Evolutionary conservation across 2,888 invertebrate genomes (phyloP).

Genomic region (Rhyacophila evoluta): DNA sequence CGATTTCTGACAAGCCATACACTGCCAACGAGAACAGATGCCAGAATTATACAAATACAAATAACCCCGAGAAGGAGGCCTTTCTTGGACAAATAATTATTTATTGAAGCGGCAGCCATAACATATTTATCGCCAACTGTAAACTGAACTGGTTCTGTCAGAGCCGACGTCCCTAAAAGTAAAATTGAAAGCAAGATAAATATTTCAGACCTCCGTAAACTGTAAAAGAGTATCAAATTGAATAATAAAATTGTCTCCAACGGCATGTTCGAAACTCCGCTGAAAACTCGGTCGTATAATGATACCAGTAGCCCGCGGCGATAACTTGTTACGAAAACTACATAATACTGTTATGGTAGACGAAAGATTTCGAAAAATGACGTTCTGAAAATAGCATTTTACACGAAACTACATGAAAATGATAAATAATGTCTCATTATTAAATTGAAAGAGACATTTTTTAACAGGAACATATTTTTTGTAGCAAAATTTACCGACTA

Average conservation of each 20-base stretch:
- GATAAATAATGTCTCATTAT: not conserved
- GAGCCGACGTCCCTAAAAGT: constrained; percentile 75
- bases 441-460: too few species aligned
- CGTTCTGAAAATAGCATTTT: not conserved
- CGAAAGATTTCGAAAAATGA: not conserved
- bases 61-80: constrained; percentile 70
- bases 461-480: too few species aligned
- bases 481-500: too few species aligned
- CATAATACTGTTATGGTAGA: not conserved
- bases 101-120: constrained; percentile 74
- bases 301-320: not conserved
- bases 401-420: not conserved
- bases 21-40: constrained; percentile 72
- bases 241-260: constrained; percentile 1
- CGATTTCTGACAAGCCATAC: constrained; percentile 75
- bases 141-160: constrained; percentile 80
- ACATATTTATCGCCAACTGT: constrained; percentile 80
- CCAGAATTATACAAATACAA: constrained; percentile 72
- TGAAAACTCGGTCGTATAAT: not conserved
- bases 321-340: not conserved
- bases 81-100: constrained; percentile 32
- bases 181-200: constrained; percentile 25
- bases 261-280: not conserved
- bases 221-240: not conserved
- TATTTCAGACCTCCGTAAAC: not conserved